Conservation (phyloP, 2,888 invertebrate species). For the Andricus quercusramuli region DNA sequence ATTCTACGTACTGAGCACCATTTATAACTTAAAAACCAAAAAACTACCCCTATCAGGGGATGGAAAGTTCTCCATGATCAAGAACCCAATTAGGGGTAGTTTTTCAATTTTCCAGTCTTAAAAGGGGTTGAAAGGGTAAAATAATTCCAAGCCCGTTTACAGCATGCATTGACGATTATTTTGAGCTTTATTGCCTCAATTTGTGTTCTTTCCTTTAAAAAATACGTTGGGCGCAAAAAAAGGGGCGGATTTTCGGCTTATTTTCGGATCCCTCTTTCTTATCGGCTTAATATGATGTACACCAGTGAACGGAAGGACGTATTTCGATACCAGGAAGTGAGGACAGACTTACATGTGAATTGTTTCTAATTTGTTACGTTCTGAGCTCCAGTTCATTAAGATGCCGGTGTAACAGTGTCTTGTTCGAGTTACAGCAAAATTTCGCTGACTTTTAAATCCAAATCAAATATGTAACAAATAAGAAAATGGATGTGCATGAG, state of each 20-base stretch:
- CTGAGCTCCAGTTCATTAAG: slow-evolving; percentile 79
- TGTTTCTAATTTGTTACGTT: slow-evolving; percentile 77
- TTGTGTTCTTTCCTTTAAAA: too few relatives aligned
- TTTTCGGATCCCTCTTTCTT: too few relatives aligned
- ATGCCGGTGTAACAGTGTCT: slow-evolving; percentile 78
- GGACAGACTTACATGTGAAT: slow-evolving; percentile 77
- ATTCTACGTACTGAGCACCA: rapidly evolving
- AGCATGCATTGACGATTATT: too few relatives aligned
- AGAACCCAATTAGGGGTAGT: too few relatives aligned
- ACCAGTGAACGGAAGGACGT: slow-evolving; percentile 18
- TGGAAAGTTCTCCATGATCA: too few relatives aligned
- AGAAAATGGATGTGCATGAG: slow-evolving; percentile 72
- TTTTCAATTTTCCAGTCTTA: too few relatives aligned
- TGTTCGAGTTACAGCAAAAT: slow-evolving; percentile 79
- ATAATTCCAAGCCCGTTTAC: too few relatives aligned
- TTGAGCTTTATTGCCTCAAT: too few relatives aligned
- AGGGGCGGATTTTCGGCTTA: too few relatives aligned
- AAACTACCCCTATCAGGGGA: too few relatives aligned
- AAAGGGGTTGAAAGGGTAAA: too few relatives aligned
- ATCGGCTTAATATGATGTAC: slow-evolving; percentile 1
- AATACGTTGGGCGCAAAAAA: not conserved
- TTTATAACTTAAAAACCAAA: too few relatives aligned
- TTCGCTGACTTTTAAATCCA: slow-evolving; percentile 77
- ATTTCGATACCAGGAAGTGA: slow-evolving; percentile 71
- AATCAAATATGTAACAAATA: slow-evolving; percentile 79